Base-by-base conservation (phyloP, 92 coral and sea anemone genomes). In the Chrysogorgia sp. region DNA sequence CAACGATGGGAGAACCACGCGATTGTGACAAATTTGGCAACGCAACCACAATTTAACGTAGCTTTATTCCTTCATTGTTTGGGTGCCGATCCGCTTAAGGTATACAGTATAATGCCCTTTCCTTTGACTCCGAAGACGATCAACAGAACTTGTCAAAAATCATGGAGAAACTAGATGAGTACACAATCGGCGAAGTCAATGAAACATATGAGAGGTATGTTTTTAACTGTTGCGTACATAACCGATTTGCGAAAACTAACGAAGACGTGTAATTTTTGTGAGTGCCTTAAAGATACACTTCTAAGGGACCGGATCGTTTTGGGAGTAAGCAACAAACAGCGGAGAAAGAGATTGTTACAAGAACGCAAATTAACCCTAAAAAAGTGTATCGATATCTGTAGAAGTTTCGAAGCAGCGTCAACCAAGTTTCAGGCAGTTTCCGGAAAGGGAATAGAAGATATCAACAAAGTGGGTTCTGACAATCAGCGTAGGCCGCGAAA, bases 171-270 rank as follows among this genome's bases (percentile, higher is more conserved):
- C 70, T 86, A 1, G 90, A 86, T 40, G 81, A 86, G 28, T 86
- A 71, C 56, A 64, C 90, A 7, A 76, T 63, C 41, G 87, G 90
- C 8, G 84, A 86, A 34, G 71, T 71, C 8, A 82, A 70, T 57
- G 62, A 86, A 76, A 82, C 90, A 12, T 82, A 82, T 34, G 81
- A 82, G 62, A 58, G 90, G 22, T 82, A 86, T 35, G 70, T 86
- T 0, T 75, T 75, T 58, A 86, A 81, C 33, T 82, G 66, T 34
- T 22, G 80, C 88, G 5, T 83, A 83, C 48, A 59, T 83, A 3
- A 55, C 91, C 14, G 74, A 69, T n/a, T 57, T 81, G 24, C 79
- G 90, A 14, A 81, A 75, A 8, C 53, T 87, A 25, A 84, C 81
- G 50, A 71, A 72, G 28, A 76, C 83, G 28, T 86, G 89, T 24